These are phyloP conservation scores for Sardina pilchardus DNA, from an alignment of 2,113 vertebrate genomes.

Conservation along the genomic window DNA sequence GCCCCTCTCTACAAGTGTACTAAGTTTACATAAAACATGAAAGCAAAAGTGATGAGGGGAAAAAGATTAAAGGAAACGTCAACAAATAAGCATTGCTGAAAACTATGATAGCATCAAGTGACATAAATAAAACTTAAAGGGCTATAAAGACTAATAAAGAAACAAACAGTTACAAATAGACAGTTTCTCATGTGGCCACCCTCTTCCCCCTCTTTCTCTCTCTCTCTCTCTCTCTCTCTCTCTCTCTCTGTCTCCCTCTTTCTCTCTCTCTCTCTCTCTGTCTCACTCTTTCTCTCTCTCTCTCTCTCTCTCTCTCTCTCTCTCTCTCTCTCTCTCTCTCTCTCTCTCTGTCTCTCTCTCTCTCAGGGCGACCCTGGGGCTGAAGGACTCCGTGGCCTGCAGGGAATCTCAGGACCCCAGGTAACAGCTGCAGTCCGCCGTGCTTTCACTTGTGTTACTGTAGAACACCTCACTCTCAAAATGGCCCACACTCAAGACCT, in stretches of 20 bases:
- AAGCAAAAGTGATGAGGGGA: neutral
- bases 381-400: constrained; percentile 76
- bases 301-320: neutral
- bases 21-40: too few species aligned
- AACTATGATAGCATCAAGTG: neutral
- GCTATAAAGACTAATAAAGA: too few species aligned
- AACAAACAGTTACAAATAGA: neutral
- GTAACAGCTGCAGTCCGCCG: constrained; percentile 64
- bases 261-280: constrained; percentile 34
- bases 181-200: neutral
- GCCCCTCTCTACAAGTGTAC: too few species aligned
- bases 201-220: neutral
- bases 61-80: neutral
- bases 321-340: constrained; percentile 16
- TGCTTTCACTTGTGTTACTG: neutral
- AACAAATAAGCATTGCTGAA: neutral
- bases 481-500: constrained; percentile 22
- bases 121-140: neutral
- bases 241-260: constrained; percentile 24
- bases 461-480: neutral
- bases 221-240: constrained; percentile 30
- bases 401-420: constrained; percentile 85
- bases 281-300: constrained; percentile 52
- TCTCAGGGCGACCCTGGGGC: constrained; percentile 81
- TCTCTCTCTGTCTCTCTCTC: constrained; percentile 37